Conservation (phyloP, 2,113 vertebrate species). For the Pao palembangensis region DNA sequence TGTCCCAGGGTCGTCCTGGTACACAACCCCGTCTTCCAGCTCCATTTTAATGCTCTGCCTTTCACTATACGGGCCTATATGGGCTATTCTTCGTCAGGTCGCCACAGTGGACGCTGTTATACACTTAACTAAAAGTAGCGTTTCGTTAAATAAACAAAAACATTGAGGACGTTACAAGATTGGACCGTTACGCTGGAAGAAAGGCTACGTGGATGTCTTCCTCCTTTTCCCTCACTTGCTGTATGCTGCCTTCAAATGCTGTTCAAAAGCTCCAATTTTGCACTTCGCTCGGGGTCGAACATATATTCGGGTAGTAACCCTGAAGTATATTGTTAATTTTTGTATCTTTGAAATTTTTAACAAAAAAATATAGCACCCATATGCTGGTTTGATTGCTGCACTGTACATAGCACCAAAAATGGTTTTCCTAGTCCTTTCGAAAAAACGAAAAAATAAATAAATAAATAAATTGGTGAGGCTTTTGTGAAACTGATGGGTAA, state of each 20-base stretch:
- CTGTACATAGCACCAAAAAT: no score
- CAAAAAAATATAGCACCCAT: no score
- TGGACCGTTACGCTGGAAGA: slow-evolving; percentile 41
- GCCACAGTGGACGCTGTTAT: slow-evolving; percentile 37
- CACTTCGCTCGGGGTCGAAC: fast-evolving
- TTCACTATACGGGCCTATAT: slow-evolving; percentile 29
- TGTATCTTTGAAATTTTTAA: no score
- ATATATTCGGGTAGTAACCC: no score
- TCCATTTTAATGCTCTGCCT: slow-evolving; percentile 70
- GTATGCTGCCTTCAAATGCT: slow-evolving; percentile 51
- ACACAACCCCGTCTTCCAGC: slow-evolving; percentile 88
- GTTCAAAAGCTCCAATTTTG: neutral
- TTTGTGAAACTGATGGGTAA: no score
- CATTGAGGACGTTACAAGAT: slow-evolving; percentile 34
- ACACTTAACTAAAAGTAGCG: neutral
- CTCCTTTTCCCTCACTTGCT: slow-evolving; percentile 51
- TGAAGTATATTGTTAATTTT: no score
- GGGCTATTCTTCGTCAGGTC: slow-evolving; percentile 19
- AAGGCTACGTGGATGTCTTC: slow-evolving; percentile 63
- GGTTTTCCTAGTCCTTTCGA: no score
- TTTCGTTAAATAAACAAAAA: slow-evolving; percentile 24
- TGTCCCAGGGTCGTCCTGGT: slow-evolving; percentile 94
- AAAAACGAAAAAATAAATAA: no score
- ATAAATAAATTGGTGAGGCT: no score
- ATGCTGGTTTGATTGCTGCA: no score